Conservation (phyloP, 30 jellyfish, hydroid and myxozoan genomes). For the Aurelia sp. region DNA sequence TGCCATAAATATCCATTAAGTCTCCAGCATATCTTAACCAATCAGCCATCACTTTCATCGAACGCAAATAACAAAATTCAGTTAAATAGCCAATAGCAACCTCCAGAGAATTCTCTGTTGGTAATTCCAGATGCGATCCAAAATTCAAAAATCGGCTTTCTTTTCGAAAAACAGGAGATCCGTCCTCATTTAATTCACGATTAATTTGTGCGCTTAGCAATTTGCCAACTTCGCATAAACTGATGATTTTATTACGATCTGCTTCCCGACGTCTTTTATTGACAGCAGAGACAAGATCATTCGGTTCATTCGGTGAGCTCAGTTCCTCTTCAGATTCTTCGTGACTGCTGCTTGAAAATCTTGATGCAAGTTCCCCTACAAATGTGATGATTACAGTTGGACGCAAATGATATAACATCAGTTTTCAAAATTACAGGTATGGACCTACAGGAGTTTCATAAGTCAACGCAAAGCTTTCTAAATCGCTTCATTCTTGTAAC, state of each 20-base stretch:
- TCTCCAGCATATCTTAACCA: constrained; percentile 70
- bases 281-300: background rate
- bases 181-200: background rate
- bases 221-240: constrained; percentile 60
- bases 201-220: constrained; percentile 49
- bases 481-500: too few relatives aligned
- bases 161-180: background rate
- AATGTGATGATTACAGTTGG: background rate
- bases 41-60: constrained; percentile 69
- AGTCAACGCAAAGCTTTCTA: too few relatives aligned
- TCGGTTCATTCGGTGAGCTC: background rate
- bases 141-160: constrained; percentile 3
- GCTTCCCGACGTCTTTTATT: constrained; percentile 10
- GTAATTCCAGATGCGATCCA: background rate
- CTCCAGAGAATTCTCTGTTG: constrained; percentile 19
- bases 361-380: constrained; percentile 12
- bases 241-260: constrained; percentile 33
- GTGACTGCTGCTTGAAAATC: constrained; percentile 6
- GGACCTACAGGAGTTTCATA: too few relatives aligned
- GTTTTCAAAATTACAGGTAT: too few relatives aligned
- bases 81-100: constrained; percentile 11
- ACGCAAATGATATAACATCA: background rate
- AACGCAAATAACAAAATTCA: constrained; percentile 56
- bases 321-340: constrained; percentile 14
- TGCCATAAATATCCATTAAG: constrained; percentile 46